Percentiles rank a stretch among this genome's conserved stretches.
phyloP scores from a whole-genome alignment of 2,888 invertebrate species.

The Rhagophthalmus giganteus region DNA sequence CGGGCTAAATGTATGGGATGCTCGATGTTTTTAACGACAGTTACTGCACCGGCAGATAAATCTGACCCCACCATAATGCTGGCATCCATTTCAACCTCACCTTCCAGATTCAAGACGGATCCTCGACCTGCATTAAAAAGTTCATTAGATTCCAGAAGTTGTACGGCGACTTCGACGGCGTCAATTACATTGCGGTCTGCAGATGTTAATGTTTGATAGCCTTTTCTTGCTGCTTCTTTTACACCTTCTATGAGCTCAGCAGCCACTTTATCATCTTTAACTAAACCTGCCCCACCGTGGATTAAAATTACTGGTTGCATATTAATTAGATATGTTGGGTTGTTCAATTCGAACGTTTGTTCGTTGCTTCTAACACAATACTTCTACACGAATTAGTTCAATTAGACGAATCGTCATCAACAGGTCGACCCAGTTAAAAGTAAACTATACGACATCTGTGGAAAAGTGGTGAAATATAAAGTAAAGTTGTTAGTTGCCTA shows the following conservation, averaged over 20 bases:
- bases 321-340: constrained; percentile 21
- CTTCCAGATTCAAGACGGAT: constrained; percentile 74
- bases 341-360: too few species aligned
- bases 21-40: constrained; percentile 71
- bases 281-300: constrained; percentile 82
- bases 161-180: constrained; percentile 78
- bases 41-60: constrained; percentile 73
- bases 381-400: too few species aligned
- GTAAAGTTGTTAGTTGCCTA: too few species aligned
- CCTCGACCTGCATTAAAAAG: constrained; percentile 83
- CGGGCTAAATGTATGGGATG: constrained; percentile 79
- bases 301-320: constrained; percentile 73
- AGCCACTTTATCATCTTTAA: constrained; percentile 65
- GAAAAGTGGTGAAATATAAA: too few species aligned
- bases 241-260: constrained; percentile 67
- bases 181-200: constrained; percentile 65
- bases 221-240: constrained; percentile 64
- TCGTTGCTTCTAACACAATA: too few species aligned
- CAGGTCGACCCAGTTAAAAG: too few species aligned
- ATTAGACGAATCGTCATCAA: too few species aligned
- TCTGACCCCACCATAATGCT: constrained; percentile 77
- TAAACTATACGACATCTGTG: too few species aligned
- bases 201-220: constrained; percentile 60
- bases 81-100: constrained; percentile 85
- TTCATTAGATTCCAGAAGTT: constrained; percentile 76